These are phyloP conservation scores for Hipparchia semele DNA, from an alignment of 2,888 invertebrate species.

Conservation along the genomic window DNA sequence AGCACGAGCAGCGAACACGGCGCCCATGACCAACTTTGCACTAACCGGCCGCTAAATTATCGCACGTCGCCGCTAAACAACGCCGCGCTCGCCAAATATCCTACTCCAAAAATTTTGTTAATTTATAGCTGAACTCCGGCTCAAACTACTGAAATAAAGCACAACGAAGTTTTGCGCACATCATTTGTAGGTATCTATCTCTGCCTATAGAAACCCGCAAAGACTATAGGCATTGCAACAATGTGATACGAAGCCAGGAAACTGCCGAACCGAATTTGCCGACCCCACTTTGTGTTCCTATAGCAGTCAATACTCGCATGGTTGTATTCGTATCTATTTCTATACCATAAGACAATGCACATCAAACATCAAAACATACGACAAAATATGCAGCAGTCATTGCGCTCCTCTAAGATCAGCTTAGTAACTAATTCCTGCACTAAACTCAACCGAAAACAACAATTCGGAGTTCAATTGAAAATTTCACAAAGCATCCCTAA, in stretches of 20 bases:
- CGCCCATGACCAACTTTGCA: neutral
- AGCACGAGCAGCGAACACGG: neutral
- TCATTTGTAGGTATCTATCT: neutral
- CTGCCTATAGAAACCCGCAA: too few species aligned
- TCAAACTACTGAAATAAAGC: neutral
- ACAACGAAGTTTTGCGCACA: neutral
- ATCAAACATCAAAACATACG: too few species aligned
- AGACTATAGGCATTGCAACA: too few species aligned
- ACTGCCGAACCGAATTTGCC: too few species aligned
- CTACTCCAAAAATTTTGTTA: neutral
- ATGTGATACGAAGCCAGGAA: too few species aligned
- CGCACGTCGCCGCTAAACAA: conserved; percentile 1
- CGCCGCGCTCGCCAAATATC: conserved; percentile 5
- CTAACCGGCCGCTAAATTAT: neutral
- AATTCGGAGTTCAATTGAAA: neutral
- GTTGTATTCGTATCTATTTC: too few species aligned
- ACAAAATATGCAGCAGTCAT: too few species aligned
- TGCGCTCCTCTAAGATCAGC: too few species aligned
- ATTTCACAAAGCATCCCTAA: neutral
- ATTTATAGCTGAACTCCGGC: neutral
- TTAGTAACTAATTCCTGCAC: neutral
- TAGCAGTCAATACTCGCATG: too few species aligned
- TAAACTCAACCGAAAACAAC: neutral
- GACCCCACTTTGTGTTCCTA: too few species aligned
- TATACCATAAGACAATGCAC: too few species aligned